Percentiles rank a stretch among this genome's conserved stretches.
Conservation (phyloP, 2,797 vertebrate genomes). For the Ptychadena robeensis region DNA sequence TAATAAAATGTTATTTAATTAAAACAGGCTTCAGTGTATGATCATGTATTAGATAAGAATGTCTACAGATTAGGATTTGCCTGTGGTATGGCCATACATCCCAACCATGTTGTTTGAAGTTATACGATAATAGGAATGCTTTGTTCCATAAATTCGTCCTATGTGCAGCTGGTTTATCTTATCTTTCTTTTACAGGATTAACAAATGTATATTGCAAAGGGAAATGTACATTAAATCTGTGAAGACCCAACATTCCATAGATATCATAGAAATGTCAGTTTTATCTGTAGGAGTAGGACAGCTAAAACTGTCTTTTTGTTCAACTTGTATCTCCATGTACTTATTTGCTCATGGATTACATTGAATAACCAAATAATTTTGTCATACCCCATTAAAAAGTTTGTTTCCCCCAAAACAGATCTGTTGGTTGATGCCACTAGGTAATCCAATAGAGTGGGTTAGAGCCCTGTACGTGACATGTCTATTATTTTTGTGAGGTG, state of each 20-base stretch:
- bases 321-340: neutral
- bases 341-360: neutral
- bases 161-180: slow-evolving; percentile 5
- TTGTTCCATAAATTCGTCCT: neutral
- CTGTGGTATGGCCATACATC: slow-evolving; percentile 3
- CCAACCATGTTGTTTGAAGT: neutral
- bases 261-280: neutral
- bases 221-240: neutral
- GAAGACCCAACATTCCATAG: neutral
- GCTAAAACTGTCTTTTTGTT: neutral
- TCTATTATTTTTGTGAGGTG: too few relatives aligned
- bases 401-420: neutral
- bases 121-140: neutral
- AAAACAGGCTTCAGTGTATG: neutral
- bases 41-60: neutral
- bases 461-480: too few relatives aligned
- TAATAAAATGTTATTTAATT: neutral
- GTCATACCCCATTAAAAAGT: neutral
- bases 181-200: slow-evolving; percentile 2
- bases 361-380: neutral
- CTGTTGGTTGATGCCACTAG: neutral
- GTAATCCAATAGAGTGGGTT: neutral
- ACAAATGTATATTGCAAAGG: neutral
- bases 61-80: neutral
- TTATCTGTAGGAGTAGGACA: neutral